phyloP scores from a whole-genome alignment of 2,113 vertebrate genomes.

The Aix galericulata region DNA sequence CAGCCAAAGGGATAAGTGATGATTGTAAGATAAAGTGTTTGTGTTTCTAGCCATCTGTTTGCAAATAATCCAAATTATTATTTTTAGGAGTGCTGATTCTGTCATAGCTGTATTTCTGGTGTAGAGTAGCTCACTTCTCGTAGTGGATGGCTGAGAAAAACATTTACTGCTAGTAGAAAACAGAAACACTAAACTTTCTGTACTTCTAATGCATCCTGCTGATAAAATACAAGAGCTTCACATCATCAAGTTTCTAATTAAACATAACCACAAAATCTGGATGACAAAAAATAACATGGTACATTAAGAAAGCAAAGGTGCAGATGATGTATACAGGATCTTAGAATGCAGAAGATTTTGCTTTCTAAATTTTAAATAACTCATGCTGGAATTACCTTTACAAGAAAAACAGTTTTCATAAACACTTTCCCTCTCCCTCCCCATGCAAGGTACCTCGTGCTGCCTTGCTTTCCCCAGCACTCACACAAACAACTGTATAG shows the following conservation, averaged over 20 bases:
- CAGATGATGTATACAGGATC: background rate
- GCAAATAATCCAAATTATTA: slow-evolving; percentile 60
- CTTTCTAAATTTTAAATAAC: background rate
- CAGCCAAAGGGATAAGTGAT: slow-evolving; percentile 57
- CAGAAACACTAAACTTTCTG: background rate
- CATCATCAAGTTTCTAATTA: background rate
- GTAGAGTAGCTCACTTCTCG: background rate
- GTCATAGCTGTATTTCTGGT: background rate
- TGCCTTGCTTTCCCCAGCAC: background rate
- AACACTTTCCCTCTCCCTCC: background rate
- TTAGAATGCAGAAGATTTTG: background rate
- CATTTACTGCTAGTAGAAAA: background rate
- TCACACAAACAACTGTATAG: background rate
- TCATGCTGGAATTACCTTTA: background rate
- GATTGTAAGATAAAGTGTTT: slow-evolving; percentile 46
- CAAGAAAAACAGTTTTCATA: background rate
- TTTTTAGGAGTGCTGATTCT: slow-evolving; percentile 30
- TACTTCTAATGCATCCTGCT: background rate
- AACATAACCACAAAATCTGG: background rate
- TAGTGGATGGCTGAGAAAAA: background rate
- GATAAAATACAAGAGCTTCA: background rate
- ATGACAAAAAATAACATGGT: background rate
- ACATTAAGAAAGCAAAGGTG: background rate
- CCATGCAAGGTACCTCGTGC: background rate
- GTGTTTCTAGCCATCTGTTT: slow-evolving; percentile 61